Evolutionary conservation across 2,888 invertebrate species (phyloP).

Genomic region (Drosophila ezoana): DNA sequence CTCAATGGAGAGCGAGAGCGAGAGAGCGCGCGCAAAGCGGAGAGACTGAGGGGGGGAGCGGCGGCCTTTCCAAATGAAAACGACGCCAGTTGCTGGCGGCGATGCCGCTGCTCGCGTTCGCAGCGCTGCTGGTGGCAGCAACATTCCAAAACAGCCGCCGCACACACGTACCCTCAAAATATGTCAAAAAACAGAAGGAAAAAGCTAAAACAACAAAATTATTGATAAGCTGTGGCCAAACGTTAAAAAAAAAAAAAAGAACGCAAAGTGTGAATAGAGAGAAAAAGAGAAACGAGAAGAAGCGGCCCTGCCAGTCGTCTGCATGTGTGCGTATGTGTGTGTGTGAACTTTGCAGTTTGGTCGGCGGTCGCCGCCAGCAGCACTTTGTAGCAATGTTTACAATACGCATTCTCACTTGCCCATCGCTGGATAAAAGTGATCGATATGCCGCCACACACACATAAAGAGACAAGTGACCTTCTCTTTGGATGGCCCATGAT

Average conservation of each 20-base stretch:
- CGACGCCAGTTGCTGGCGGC: conserved; percentile 15
- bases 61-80: conserved; percentile 48
- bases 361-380: conserved; percentile 16
- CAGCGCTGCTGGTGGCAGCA: conserved; percentile 47
- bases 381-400: conserved; percentile 45
- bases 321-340: conserved; percentile 12
- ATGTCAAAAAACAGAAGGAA: conserved; percentile 21
- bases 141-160: conserved; percentile 63
- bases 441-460: conserved; percentile 35
- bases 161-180: conserved; percentile 38
- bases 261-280: conserved; percentile 29
- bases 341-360: conserved; percentile 75
- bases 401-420: conserved; percentile 41
- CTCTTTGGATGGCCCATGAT: conserved; percentile 23
- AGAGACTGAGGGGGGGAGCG: conserved; percentile 2
- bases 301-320: conserved; percentile 20
- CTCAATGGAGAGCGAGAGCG: conserved; percentile 16
- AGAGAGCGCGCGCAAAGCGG: not conserved
- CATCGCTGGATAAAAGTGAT: conserved; percentile 29
- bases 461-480: conserved; percentile 23
- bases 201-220: conserved; percentile 49
- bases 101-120: conserved; percentile 22
- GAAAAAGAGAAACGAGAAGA: conserved; percentile 34
- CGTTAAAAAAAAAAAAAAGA: conserved; percentile 25
- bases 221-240: conserved; percentile 65